Evolutionary conservation across 2,797 vertebrate species (phyloP), one percentile per base, ranked within the genome.

Genomic region (Sebastes glaucus): DNA sequence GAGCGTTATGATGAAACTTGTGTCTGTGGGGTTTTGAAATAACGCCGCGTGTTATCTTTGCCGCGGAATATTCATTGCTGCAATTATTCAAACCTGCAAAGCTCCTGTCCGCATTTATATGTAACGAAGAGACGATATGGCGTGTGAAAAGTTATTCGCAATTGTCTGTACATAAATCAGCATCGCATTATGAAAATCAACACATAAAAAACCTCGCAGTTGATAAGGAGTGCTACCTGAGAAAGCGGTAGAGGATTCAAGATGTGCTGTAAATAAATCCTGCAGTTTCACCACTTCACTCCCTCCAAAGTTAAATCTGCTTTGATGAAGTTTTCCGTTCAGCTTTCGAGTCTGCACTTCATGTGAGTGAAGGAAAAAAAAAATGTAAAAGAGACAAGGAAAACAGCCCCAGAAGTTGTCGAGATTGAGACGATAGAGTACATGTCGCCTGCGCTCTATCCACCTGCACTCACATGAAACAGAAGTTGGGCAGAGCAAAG

Each of bases 151-250:
- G 85, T 90, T 92, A 84, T 77, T 87, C 74, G 32, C 90, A 87
- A 78, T 88, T 88, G 89, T 89, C 86, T 84, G 82, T 86, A 91
- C 89, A 94, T 94, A 93, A 92, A 93, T 94, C 92, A 91, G 87
- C 90, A 92, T 93, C 72, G 25, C 87, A 94, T 92, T 93, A 93
- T 92, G 82, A 91, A 92, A 93, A 92, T 92, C 84, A 90, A 90
- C 88, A 85, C 81, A 89, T 63, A 90, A 67, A 89, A 89, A 89
- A 85, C 60, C 78, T 55, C 66, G 13, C 11, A 14, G 64, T 11
- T 69, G 75, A 88, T 89, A 82, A 87, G 77, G 59, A 82, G 68
- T 46, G 73, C 61, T 83, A 87, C 83, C 80, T 89, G 77, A 74
- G 42, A 52, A 81, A 76, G 69, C 2, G 11, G 75, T 16, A 18